Base-by-base conservation (phyloP, 1,140 invertebrate genomes). In the Caenorhabditis tropicalis region DNA sequence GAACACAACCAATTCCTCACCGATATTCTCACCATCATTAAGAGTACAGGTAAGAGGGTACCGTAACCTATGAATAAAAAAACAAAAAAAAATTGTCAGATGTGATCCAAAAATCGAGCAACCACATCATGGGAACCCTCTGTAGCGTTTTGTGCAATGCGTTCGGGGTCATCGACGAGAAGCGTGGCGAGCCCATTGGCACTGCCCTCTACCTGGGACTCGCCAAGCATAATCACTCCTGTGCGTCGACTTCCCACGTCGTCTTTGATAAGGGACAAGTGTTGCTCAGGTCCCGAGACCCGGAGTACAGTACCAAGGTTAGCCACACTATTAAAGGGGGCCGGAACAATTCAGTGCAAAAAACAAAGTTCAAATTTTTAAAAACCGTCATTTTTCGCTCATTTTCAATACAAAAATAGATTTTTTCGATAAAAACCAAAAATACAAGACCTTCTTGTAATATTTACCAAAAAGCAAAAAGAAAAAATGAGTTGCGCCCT, bases 211-310 rank as follows among this genome's bases (percentile, higher is more conserved):
- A 24, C n/a, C n/a, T 74, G 0, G 65, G 65, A 12, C n/a, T 74
- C 7, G 65, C 65, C 36, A 74, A 46, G 15, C 65, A 74, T 24
- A 74, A 74, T 43, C 65, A 74, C 33, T 74, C 65, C 19, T 74
- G 65, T 27, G 65, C 65, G 24, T 74, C 65, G 19, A 46, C 65
- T 19, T 46, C 36, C 10, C 65, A 74, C n/a, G 65, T 74, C 0
- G 65, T 74, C 9, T 74, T 74, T 74, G 65, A 74, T 2, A 24
- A 24, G n/a, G 43, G 43, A 43, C 65, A 74, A 43, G 65, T 46
- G 0, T 15, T 74, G 1, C n/a, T 74, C 4, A 43, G 65, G 7
- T 4, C 19, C 21, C 0, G n/a, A 10, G 10, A 74, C 9, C 12
- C 7, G n/a, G 36, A 74, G 15, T 74, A 74, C 33, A 43, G 27